Base-by-base conservation (phyloP, 2,888 invertebrate species). In the Tachystola acroxantha region DNA sequence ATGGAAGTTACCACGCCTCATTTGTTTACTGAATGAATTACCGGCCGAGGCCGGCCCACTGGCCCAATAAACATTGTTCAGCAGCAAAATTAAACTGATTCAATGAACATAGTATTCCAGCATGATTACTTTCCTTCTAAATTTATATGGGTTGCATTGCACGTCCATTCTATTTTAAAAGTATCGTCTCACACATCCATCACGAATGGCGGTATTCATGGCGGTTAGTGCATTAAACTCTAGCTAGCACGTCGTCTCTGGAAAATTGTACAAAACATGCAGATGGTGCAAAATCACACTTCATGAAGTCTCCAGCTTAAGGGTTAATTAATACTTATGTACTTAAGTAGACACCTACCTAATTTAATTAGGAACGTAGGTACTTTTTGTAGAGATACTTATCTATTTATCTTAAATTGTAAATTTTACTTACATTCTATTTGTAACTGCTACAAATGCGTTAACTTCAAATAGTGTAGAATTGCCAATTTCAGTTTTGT, bases 111-210 rank as follows among this genome's bases (percentile, higher is more conserved):
- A 40, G 35, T 42, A 37, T 40, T 37, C 38, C 36, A 25, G 29
- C 34, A 40, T 34, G 32, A 37, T 29, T 43, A 37, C 34, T 39
- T 53, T 39, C 39, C 63, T 53, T 43, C 53, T 50, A 24, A 55
- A 65, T 63, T 65, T 60, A 50, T 42, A 46, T 42, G 62, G 50
- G 43, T 60, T 53, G 53, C 46, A 50, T 46, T 12, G 42, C 46
- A 53, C 60, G 60, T 66, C 67, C 67, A 62, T 50, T 74, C 74
- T 78, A 77, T 75, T 74, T 72, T 64, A 55, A 69, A 64, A 50
- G 43, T 43, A 28, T 36, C 38, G 13, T 30, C 36, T 34, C 52
- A 42, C 44, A 20, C 10, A 22, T 13, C 34, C 34, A 22, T 30
- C n/a, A n/a, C n/a, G n/a, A n/a, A n/a, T n/a, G n/a, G n/a, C n/a